Evolutionary conservation across 2,113 vertebrate genomes (phyloP).

Genomic region (Nyctibius bracteatus): DNA sequence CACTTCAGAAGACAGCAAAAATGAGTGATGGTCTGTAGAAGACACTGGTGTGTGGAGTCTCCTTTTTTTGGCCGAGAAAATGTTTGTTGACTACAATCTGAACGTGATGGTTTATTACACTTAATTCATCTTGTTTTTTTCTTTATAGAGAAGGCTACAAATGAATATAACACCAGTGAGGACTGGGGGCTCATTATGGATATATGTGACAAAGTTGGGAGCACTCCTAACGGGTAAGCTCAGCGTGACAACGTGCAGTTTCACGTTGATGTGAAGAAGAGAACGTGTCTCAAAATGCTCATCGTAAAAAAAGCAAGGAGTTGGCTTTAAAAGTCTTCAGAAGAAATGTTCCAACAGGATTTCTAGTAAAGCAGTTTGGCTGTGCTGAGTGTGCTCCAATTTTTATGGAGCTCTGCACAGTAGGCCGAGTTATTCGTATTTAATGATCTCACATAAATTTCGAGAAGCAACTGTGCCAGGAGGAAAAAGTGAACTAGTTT

Average conservation of each 20-base stretch:
- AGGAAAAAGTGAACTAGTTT: neutral
- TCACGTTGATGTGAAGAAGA: too few relatives aligned
- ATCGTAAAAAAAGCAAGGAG: too few relatives aligned
- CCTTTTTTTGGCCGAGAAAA: neutral
- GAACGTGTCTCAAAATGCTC: neutral
- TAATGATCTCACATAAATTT: neutral
- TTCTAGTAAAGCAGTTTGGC: neutral
- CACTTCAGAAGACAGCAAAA: neutral
- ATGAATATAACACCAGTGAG: slow-evolving; percentile 91
- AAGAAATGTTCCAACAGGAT: neutral
- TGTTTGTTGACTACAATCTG: neutral
- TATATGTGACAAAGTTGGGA: slow-evolving; percentile 93
- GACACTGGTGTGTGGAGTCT: neutral
- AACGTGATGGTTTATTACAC: neutral
- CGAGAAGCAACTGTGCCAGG: neutral
- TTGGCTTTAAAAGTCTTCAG: neutral
- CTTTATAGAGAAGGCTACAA: slow-evolving; percentile 91
- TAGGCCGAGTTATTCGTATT: neutral
- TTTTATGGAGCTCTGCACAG: neutral
- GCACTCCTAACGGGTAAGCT: slow-evolving; percentile 88
- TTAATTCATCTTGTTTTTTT: neutral
- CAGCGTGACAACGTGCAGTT: neutral
- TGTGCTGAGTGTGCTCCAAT: neutral
- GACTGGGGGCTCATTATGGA: slow-evolving; percentile 98
- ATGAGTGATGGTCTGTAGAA: neutral